These are phyloP conservation scores for Coluber constrictor DNA, from an alignment of 2,797 vertebrate species.

Conservation along the genomic window DNA sequence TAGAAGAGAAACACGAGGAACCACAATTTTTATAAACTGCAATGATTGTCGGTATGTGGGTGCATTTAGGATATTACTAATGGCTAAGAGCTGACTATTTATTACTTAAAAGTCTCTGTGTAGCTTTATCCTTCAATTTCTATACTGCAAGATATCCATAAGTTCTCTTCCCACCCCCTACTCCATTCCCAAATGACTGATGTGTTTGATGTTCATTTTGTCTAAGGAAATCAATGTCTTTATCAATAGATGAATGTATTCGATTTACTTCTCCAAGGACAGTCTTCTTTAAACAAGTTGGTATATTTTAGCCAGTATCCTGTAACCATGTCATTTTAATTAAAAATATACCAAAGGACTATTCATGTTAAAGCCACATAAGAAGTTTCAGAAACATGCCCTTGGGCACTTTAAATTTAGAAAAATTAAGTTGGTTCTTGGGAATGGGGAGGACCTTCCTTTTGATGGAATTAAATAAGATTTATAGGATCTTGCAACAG, in stretches of 20 bases:
- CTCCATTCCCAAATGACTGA: neutral
- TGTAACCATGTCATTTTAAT: slow-evolving; percentile 30
- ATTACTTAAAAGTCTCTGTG: slow-evolving; percentile 2
- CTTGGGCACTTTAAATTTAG: slow-evolving; percentile 19
- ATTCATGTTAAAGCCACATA: slow-evolving; percentile 16
- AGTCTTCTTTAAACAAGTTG: slow-evolving; percentile 26
- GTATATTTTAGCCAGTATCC: slow-evolving; percentile 10
- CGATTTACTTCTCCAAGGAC: slow-evolving; percentile 28
- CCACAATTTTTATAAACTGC: neutral
- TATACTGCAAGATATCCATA: neutral
- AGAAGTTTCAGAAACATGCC: slow-evolving; percentile 26
- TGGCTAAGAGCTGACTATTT: neutral
- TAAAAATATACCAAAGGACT: slow-evolving; percentile 18
- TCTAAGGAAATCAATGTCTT: slow-evolving; percentile 21
- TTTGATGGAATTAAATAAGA: slow-evolving; percentile 26
- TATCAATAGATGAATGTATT: slow-evolving; percentile 18
- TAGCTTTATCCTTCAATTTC: neutral
- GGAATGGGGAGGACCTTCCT: neutral
- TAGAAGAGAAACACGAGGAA: neutral
- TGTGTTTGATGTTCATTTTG: slow-evolving; percentile 24
- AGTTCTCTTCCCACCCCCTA: neutral
- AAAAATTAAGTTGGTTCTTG: slow-evolving; percentile 29
- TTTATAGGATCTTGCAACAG: slow-evolving; percentile 16
- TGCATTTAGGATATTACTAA: neutral
- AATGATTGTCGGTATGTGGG: neutral